Conservation (phyloP, 92 coral and sea anemone genomes). For the Scolanthus callimorphus region DNA sequence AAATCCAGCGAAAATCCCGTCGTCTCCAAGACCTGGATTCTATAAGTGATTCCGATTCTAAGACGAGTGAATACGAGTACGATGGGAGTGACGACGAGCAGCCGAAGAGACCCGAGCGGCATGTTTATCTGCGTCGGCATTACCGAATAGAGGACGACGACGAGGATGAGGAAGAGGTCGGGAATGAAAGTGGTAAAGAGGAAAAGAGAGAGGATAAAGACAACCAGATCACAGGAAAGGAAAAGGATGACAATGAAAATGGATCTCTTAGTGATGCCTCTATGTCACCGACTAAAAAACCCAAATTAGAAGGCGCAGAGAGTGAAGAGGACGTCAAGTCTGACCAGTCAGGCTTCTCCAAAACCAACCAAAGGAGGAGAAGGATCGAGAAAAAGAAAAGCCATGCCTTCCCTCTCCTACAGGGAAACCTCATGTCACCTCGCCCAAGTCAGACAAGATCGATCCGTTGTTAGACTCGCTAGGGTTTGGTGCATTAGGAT, state of each 20-base stretch:
- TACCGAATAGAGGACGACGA: slow-evolving; percentile 57
- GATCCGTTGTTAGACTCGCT: slow-evolving; percentile 30
- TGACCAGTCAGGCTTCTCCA: too few species aligned
- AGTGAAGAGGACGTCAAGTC: too few species aligned
- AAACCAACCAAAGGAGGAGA: too few species aligned
- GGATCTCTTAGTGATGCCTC: neutral
- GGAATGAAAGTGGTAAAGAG: slow-evolving; percentile 1
- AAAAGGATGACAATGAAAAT: neutral
- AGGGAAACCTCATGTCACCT: too few species aligned
- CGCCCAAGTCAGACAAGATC: too few species aligned
- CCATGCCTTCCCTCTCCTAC: slow-evolving; percentile 10
- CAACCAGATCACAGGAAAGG: slow-evolving; percentile 7
- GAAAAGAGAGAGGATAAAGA: slow-evolving; percentile 1
- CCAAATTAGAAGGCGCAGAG: neutral
- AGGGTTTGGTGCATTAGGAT: slow-evolving; percentile 36
- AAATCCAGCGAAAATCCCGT: slow-evolving; percentile 61
- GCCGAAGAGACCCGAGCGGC: slow-evolving; percentile 60
- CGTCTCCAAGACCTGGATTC: slow-evolving; percentile 74
- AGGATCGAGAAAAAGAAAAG: too few species aligned
- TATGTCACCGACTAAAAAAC: neutral
- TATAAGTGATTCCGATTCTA: slow-evolving; percentile 83
- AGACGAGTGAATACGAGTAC: slow-evolving; percentile 64
- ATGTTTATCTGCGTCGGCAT: slow-evolving; percentile 67
- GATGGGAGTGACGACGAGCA: slow-evolving; percentile 67
- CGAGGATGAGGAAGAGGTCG: slow-evolving; percentile 42